phyloP scores from a whole-genome alignment of 2,888 invertebrate species.

The Ophion slaviceki region DNA sequence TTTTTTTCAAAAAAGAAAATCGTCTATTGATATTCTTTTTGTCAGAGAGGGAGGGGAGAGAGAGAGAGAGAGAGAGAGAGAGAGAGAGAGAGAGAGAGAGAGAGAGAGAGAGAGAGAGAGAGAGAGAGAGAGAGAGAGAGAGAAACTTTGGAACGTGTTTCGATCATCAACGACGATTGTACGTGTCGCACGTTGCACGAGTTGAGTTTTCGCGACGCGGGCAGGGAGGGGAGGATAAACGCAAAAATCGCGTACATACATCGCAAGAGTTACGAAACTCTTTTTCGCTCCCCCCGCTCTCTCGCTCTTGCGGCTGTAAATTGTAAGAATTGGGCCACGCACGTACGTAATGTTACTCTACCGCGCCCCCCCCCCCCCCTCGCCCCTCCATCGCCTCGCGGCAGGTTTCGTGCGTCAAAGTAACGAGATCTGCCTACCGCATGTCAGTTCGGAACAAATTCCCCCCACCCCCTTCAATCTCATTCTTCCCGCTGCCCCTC shows the following conservation, averaged over 20 bases:
- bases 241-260: slow-evolving; percentile 70
- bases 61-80: too few relatives aligned
- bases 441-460: slow-evolving; percentile 31
- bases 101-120: neutral
- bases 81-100: too few relatives aligned
- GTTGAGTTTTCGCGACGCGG: slow-evolving; percentile 16
- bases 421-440: slow-evolving; percentile 49
- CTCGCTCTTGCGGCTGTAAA: slow-evolving; percentile 75
- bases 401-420: slow-evolving; percentile 34
- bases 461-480: neutral
- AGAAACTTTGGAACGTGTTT: slow-evolving; percentile 18
- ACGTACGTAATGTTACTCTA: slow-evolving; percentile 60
- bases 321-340: slow-evolving; percentile 81
- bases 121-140: neutral
- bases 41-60: too few relatives aligned
- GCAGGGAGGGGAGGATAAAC: slow-evolving; percentile 13
- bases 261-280: slow-evolving; percentile 74
- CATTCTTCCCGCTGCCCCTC: too few relatives aligned
- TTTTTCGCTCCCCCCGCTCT: slow-evolving; percentile 45
- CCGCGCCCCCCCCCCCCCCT: neutral
- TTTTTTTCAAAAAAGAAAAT: neutral
- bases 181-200: slow-evolving; percentile 18
- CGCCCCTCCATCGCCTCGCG: neutral
- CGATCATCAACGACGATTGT: slow-evolving; percentile 28
- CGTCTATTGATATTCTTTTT: neutral